Conservation (phyloP, 2,797 vertebrate genomes). For the Lithobates pipiens region DNA sequence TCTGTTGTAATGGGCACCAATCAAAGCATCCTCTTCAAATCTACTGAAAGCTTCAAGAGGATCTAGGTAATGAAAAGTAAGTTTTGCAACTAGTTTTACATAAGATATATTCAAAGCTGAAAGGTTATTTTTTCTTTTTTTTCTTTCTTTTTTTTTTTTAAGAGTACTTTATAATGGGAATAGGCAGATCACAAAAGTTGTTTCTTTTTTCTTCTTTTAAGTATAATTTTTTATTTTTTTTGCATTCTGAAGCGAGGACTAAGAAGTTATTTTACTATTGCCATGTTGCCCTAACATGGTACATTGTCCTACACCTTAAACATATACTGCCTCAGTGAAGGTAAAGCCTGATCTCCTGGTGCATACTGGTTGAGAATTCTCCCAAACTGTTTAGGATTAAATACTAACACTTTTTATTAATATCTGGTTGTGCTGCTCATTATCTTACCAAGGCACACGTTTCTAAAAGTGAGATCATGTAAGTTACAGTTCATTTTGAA, state of each 20-base stretch:
- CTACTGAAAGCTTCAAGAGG: background rate
- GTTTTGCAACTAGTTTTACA: constrained; percentile 13
- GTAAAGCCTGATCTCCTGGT: too few relatives aligned
- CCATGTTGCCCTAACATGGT: background rate
- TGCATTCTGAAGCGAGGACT: background rate
- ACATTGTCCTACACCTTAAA: background rate
- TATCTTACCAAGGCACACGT: background rate
- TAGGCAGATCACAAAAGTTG: background rate
- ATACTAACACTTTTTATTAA: background rate
- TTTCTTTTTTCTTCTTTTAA: background rate
- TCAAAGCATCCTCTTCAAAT: constrained; percentile 19
- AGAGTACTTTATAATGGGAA: background rate
- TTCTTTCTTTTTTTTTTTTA: background rate
- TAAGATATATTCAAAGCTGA: background rate
- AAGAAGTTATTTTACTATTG: background rate
- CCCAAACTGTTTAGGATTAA: background rate
- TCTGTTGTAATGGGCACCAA: constrained; percentile 1
- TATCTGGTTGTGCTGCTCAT: background rate
- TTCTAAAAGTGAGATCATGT: background rate
- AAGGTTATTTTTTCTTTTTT: background rate
- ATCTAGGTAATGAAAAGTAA: background rate
- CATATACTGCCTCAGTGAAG: too few relatives aligned
- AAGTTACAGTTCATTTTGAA: background rate
- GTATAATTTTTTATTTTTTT: background rate
- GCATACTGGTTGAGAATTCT: too few relatives aligned